Base-by-base conservation (phyloP, 2,888 invertebrate genomes). In the Operophtera brumata region DNA sequence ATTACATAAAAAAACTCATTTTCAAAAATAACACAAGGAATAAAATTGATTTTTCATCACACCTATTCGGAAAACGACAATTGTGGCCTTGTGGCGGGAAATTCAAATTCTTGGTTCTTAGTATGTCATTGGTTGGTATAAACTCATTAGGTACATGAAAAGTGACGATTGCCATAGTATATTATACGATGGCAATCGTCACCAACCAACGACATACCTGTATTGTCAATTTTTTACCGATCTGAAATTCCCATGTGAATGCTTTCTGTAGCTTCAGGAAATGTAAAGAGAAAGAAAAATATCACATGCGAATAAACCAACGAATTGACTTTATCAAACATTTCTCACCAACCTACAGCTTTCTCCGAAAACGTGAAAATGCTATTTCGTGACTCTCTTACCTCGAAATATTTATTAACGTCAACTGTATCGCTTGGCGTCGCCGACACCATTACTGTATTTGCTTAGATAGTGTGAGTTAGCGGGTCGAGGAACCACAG, bases 381-480 rank as follows among this genome's bases (percentile, higher is more conserved):
- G 52, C 58, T 59, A 54, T 55, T 59, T 59, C 48, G 48, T 48
- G 45, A 47, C 50, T 58, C 51, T 57, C 54, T 61, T 47, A 59
- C 61, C 53, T 63, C 48, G 56, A 62, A 61, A 60, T 57, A 65
- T 64, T 52, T 60, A 63, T 65, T 60, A 63, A 47, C 47, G 57
- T 65, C 71, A 67, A 73, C 70, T 69, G 70, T 73, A 67, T 70
- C 69, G 61, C 62, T 53, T 54, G 63, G 49, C 64, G 64, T 59
- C 66, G 64, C 59, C 66, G 66, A 69, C 64, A 76, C 78, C 78
- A 78, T 81, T 81, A 81, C 75, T 67, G 73, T 76, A 73, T 79
- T 76, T 80, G 73, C 68, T 71, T 67, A 74, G 71, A 75, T 71
- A 78, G 76, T 69, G 70, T 55, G 55, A 63, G 64, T 54, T 62